A percentile compares a stretch with the other conserved stretches of the same genome.
Conservation (phyloP, 2,113 vertebrate species). For the Heliornis fulica region DNA sequence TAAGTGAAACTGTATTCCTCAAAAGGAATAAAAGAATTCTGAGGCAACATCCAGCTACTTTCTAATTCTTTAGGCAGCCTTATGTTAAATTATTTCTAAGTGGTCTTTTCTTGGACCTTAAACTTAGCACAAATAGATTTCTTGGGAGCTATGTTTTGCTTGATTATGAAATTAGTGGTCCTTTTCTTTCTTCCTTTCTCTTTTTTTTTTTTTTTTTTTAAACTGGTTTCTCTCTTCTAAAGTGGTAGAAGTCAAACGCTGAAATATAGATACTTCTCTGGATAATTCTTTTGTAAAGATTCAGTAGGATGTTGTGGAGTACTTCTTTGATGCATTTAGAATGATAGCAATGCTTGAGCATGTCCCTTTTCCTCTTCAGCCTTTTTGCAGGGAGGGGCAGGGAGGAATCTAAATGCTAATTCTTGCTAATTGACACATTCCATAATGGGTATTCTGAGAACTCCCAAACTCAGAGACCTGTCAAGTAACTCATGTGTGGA, state of each 20-base stretch:
- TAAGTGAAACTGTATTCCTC: background rate
- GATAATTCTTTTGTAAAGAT: background rate
- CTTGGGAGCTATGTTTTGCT: background rate
- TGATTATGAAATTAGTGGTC: background rate
- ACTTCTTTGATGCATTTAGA: background rate
- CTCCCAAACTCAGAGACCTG: background rate
- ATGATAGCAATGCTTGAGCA: background rate
- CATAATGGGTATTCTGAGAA: background rate
- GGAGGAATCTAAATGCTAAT: background rate
- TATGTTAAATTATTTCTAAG: background rate
- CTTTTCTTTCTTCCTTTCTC: background rate
- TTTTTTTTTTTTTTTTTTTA: background rate
- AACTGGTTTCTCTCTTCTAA: background rate
- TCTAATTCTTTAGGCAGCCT: background rate
- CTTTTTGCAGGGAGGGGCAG: too few species aligned
- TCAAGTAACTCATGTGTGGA: rapidly evolving
- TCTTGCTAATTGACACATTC: background rate
- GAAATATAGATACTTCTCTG: background rate
- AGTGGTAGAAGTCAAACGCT: background rate
- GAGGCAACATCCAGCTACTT: background rate
- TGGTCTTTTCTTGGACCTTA: background rate
- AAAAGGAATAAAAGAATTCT: background rate
- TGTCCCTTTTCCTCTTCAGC: background rate
- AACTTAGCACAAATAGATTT: background rate
- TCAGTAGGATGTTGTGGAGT: background rate